Conservation (phyloP, 2,797 vertebrate genomes). For the Falco cherrug region DNA sequence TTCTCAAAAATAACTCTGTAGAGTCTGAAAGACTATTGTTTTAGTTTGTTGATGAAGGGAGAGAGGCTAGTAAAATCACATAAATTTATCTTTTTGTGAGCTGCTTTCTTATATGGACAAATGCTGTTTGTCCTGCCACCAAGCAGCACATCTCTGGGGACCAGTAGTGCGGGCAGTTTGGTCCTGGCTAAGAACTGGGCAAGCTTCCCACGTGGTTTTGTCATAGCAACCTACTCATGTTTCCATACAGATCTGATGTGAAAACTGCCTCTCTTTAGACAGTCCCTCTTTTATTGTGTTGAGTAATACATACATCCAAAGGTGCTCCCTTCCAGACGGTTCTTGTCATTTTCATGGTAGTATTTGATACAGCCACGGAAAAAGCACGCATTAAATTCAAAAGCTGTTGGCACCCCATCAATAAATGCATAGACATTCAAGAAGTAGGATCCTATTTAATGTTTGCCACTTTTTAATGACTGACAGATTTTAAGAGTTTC, state of each 20-base stretch:
- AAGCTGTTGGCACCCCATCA: neutral
- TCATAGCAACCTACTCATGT: neutral
- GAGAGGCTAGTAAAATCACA: neutral
- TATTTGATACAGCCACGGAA: neutral
- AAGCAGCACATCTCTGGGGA: neutral
- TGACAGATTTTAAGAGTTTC: neutral
- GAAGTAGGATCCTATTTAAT: neutral
- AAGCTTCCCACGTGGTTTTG: neutral
- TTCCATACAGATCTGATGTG: no score
- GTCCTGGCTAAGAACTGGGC: neutral
- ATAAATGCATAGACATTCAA: neutral
- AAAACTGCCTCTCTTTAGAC: neutral
- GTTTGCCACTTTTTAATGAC: neutral
- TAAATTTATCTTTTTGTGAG: neutral
- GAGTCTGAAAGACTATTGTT: neutral
- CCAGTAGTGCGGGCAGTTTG: neutral
- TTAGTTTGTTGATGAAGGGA: neutral
- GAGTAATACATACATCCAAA: neutral
- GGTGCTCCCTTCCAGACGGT: neutral
- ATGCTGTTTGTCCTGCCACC: neutral
- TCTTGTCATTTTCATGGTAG: neutral
- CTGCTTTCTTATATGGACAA: neutral
- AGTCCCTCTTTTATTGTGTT: neutral
- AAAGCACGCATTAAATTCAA: neutral
- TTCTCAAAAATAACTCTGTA: neutral